A percentile compares a stretch with the other conserved stretches of the same genome.
phyloP scores from a whole-genome alignment of 2,113 vertebrate genomes.

The Monarcha castaneiventris region DNA sequence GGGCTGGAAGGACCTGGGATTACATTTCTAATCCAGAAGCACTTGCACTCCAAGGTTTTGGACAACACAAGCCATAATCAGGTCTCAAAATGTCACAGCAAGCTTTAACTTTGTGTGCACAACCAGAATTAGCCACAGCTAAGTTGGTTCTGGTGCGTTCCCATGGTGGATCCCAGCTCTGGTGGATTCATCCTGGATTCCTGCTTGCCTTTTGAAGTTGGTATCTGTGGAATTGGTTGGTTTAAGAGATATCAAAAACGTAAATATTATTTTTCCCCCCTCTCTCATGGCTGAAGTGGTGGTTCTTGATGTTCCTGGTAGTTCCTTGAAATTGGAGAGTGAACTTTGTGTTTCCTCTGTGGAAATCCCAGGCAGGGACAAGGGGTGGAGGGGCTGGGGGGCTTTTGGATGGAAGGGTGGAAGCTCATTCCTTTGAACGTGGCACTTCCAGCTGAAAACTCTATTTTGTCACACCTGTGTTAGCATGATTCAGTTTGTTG shows the following conservation, averaged over 20 bases:
- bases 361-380: accelerated
- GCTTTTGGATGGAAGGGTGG: not conserved
- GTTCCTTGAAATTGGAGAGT: not conserved
- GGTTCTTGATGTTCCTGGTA: not conserved
- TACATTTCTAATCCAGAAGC: not conserved
- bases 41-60: not conserved
- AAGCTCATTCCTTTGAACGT: not conserved
- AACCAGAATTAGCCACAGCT: not conserved
- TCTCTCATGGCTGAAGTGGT: not conserved
- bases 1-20: not conserved
- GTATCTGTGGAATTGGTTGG: not conserved
- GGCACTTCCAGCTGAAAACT: not conserved
- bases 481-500: not conserved
- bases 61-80: accelerated
- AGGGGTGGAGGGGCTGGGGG: not conserved
- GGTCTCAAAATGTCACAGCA: not conserved
- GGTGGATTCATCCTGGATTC: not conserved
- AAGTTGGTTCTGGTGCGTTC: not conserved
- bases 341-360: not conserved
- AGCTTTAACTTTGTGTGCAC: not conserved
- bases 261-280: not conserved
- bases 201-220: not conserved
- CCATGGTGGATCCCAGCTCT: not conserved
- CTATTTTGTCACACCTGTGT: not conserved
- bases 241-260: not conserved